Evolutionary conservation across 2,113 vertebrate genomes (phyloP).

Genomic region (Xyrauchen texanus): DNA sequence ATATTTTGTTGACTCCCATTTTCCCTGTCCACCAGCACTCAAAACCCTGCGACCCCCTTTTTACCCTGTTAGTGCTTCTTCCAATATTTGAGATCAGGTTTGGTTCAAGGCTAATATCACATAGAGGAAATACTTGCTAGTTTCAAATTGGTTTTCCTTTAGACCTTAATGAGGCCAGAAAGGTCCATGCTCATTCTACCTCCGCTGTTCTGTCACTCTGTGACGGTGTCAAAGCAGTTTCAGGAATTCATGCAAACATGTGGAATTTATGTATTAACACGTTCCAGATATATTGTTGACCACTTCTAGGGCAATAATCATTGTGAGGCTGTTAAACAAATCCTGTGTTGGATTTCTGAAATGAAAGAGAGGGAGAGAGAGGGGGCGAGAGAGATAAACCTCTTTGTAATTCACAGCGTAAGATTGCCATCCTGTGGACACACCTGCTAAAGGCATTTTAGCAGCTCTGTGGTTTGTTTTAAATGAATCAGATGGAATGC

Average conservation of each 20-base stretch:
- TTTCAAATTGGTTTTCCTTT: constrained; percentile 49
- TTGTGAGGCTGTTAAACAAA: constrained; percentile 50
- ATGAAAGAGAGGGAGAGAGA: background rate
- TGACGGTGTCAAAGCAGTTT: constrained; percentile 48
- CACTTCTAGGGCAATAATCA: constrained; percentile 49
- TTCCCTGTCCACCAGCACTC: constrained; percentile 41
- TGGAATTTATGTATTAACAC: constrained; percentile 59
- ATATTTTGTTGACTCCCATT: constrained; percentile 55
- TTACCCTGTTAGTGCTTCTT: constrained; percentile 48
- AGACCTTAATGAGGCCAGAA: constrained; percentile 27
- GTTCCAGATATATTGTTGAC: constrained; percentile 52
- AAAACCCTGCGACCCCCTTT: constrained; percentile 41
- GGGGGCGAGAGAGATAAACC: constrained; percentile 3
- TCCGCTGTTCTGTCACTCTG: constrained; percentile 41
- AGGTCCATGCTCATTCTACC: background rate
- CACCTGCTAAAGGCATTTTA: background rate
- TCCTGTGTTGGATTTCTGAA: constrained; percentile 41
- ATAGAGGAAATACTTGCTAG: constrained; percentile 45
- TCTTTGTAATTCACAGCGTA: constrained; percentile 69
- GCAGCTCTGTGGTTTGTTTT: no score
- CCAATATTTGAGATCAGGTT: constrained; percentile 46
- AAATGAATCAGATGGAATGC: background rate
- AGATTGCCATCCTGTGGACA: constrained; percentile 77
- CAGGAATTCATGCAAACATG: constrained; percentile 55
- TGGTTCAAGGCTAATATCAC: constrained; percentile 45